These are phyloP conservation scores for Hesperophylax magnus DNA, from an alignment of 1,140 invertebrate species.

Conservation along the genomic window DNA sequence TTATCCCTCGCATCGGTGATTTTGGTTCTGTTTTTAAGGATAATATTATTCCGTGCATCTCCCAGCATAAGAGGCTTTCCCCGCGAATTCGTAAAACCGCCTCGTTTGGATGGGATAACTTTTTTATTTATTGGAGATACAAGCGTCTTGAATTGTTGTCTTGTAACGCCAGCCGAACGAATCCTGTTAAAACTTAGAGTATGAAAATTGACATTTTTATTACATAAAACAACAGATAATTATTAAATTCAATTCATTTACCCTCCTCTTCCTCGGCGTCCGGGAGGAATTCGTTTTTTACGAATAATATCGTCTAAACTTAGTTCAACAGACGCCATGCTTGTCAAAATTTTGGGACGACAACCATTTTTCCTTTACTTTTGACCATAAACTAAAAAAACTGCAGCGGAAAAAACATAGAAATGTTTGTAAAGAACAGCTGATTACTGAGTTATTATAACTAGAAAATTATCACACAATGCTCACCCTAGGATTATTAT, in stretches of 20 bases:
- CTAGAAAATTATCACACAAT: too few species aligned
- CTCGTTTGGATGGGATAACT: constrained; percentile 28
- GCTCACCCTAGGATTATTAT: too few species aligned
- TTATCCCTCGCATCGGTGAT: constrained; percentile 79
- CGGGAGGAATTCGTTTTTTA: constrained; percentile 39
- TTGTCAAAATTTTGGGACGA: constrained; percentile 36
- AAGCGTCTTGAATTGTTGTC: constrained; percentile 34
- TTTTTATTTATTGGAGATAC: constrained; percentile 6
- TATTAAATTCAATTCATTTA: constrained; percentile 18
- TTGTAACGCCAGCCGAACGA: constrained; percentile 29
- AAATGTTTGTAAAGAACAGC: too few species aligned
- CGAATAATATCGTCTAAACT: constrained; percentile 50
- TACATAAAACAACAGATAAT: neutral
- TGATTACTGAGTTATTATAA: neutral
- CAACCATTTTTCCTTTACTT: too few species aligned
- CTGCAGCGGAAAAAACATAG: too few species aligned
- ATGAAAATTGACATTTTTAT: neutral
- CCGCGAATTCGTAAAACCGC: constrained; percentile 26
- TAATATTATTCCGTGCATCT: constrained; percentile 80
- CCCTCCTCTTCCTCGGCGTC: constrained; percentile 40
- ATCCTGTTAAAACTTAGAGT: neutral
- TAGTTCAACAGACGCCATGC: constrained; percentile 44
- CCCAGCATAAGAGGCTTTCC: constrained; percentile 32
- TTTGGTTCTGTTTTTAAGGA: constrained; percentile 76
- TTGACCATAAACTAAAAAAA: too few species aligned